A percentile compares a stretch with the other conserved stretches of the same genome.
These are phyloP conservation scores for Pangasius sanitwongsei DNA, from an alignment of 2,797 vertebrate genomes.

Conservation along the genomic window DNA sequence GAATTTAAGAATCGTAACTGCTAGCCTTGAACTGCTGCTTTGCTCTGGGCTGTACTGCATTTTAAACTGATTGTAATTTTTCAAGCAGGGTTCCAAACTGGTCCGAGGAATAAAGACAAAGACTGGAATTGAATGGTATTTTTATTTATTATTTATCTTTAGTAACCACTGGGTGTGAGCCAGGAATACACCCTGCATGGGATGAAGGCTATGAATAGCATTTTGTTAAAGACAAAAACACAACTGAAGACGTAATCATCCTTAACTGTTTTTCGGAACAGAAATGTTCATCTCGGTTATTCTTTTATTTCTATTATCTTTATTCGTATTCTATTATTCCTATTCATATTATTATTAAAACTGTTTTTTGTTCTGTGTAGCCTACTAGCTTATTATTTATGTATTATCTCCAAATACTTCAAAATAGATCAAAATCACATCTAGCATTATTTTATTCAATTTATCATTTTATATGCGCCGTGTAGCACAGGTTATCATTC, in stretches of 20 bases:
- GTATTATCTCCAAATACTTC: not conserved
- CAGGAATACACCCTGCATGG: not conserved
- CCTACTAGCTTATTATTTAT: not conserved
- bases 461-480: not conserved
- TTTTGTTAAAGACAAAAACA: not conserved
- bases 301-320: not conserved
- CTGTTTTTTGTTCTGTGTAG: not conserved
- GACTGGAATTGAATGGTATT: not conserved
- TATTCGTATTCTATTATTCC: not conserved
- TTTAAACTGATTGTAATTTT: not conserved
- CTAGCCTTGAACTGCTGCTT: not conserved
- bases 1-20: not conserved
- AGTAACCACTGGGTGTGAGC: not conserved
- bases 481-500: not conserved
- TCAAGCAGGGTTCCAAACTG: not conserved
- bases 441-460: not conserved
- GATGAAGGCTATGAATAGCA: not conserved
- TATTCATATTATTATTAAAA: not conserved
- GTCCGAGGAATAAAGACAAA: not conserved
- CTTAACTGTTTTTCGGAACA: not conserved
- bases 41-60: not conserved
- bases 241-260: not conserved
- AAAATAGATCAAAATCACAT: not conserved
- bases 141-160: not conserved
- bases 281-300: not conserved